Evolutionary conservation across 2,113 vertebrate genomes (phyloP).

Genomic region (Grammatotria lemairii): DNA sequence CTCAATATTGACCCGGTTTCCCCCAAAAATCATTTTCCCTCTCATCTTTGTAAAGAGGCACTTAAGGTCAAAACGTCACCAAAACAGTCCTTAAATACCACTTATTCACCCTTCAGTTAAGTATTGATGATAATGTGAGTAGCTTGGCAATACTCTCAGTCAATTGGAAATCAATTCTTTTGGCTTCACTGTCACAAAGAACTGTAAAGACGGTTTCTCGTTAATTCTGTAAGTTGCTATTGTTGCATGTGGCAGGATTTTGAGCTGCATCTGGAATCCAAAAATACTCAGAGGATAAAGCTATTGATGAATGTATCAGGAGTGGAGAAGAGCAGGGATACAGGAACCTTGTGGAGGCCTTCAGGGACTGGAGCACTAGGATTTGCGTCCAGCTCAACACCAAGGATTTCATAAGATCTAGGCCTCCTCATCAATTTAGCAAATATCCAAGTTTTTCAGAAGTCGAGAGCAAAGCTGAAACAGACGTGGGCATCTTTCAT

Average conservation of each 20-base stretch:
- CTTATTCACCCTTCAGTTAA: slow-evolving; percentile 55
- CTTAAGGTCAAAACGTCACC: slow-evolving; percentile 60
- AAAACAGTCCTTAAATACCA: slow-evolving; percentile 56
- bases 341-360: not conserved
- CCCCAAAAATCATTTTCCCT: not conserved
- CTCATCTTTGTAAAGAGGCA: slow-evolving; percentile 42
- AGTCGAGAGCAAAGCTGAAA: not conserved
- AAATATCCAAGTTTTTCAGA: not conserved
- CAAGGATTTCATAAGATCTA: not conserved
- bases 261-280: not conserved
- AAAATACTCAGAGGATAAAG: not conserved
- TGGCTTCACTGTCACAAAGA: slow-evolving; percentile 7
- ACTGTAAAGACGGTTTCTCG: not conserved
- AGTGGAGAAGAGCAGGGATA: not conserved
- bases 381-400: not conserved
- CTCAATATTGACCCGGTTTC: slow-evolving; percentile 35
- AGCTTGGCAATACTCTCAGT: not conserved
- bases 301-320: not conserved
- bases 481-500: not conserved
- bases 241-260: not conserved
- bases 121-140: slow-evolving; percentile 59
- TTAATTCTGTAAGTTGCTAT: not conserved
- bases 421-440: not conserved
- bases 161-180: slow-evolving; percentile 56
- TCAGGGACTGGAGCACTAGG: not conserved